Conservation (phyloP, 2,113 vertebrate species). For the Paramisgurnus dabryanus region DNA sequence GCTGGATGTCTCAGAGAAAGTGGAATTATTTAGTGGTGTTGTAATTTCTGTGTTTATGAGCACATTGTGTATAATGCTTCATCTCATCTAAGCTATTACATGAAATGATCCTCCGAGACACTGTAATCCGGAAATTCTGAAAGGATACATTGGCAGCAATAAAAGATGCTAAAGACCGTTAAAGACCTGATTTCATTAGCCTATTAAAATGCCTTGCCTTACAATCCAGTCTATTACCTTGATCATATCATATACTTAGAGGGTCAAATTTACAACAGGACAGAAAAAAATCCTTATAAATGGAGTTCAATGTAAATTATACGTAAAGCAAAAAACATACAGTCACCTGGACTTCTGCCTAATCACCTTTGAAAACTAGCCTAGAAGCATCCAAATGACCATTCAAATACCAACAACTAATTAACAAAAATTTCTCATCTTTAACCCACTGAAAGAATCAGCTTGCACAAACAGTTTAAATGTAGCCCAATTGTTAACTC, state of each 20-base stretch:
- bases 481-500: too few species aligned
- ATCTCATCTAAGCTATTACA: constrained; percentile 10
- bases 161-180: background rate
- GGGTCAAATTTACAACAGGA: too few species aligned
- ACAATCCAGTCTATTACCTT: background rate
- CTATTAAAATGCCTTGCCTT: background rate
- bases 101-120: background rate
- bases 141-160: background rate
- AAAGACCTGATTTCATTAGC: constrained; percentile 11
- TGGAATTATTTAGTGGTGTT: constrained; percentile 3
- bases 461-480: too few species aligned
- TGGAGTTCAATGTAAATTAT: too few species aligned
- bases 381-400: too few species aligned
- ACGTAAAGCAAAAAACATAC: too few species aligned
- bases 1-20: constrained; percentile 6
- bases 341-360: too few species aligned
- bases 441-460: too few species aligned
- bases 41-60: background rate
- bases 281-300: too few species aligned
- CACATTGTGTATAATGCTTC: background rate
- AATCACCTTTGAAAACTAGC: too few species aligned
- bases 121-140: constrained; percentile 2
- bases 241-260: background rate
- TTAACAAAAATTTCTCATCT: too few species aligned
- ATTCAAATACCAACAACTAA: too few species aligned